Conservation (phyloP, 2,888 invertebrate genomes). For the Siphonodentalium dalli region DNA sequence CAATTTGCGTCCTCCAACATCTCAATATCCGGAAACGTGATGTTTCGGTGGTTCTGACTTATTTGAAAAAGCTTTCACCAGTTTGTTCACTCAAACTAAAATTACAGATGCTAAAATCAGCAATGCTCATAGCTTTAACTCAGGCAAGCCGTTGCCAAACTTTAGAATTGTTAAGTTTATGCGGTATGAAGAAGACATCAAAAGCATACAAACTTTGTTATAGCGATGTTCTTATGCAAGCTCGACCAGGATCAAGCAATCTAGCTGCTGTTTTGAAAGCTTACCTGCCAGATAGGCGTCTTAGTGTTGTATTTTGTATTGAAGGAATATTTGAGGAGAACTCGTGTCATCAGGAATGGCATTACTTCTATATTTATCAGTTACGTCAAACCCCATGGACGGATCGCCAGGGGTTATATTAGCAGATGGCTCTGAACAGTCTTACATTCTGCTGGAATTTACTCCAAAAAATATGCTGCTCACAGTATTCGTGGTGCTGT, state of each 20-base stretch:
- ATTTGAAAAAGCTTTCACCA: slow-evolving; percentile 13
- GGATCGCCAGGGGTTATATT: slow-evolving; percentile 8
- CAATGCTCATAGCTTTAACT: slow-evolving; percentile 17
- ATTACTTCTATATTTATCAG: slow-evolving; percentile 12
- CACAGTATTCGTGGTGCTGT: not conserved
- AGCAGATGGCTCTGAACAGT: slow-evolving; percentile 1
- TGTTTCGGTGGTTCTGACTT: slow-evolving; percentile 4
- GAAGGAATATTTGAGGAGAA: slow-evolving; percentile 23
- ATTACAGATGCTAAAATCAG: slow-evolving; percentile 17
- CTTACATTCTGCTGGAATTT: not conserved
- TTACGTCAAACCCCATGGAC: slow-evolving; percentile 20
- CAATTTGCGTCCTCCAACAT: slow-evolving; percentile 17
- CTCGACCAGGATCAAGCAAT: too few species aligned
- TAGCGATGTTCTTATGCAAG: slow-evolving; percentile 10
- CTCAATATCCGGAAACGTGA: slow-evolving; percentile 21
- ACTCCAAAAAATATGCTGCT: not conserved
- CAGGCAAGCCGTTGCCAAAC: slow-evolving; percentile 13
- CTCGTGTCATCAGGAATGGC: slow-evolving; percentile 7
- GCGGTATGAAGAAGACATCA: slow-evolving; percentile 3
- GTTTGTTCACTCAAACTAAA: too few species aligned
- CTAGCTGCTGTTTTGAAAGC: slow-evolving; percentile 12
- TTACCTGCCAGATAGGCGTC: slow-evolving; percentile 17
- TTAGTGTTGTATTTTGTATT: slow-evolving; percentile 25
- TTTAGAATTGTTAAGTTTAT: slow-evolving; percentile 2
- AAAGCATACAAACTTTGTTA: slow-evolving; percentile 11